Evolutionary conservation across 2,797 vertebrate species (phyloP).

Genomic region (Uromys caudimaculatus): DNA sequence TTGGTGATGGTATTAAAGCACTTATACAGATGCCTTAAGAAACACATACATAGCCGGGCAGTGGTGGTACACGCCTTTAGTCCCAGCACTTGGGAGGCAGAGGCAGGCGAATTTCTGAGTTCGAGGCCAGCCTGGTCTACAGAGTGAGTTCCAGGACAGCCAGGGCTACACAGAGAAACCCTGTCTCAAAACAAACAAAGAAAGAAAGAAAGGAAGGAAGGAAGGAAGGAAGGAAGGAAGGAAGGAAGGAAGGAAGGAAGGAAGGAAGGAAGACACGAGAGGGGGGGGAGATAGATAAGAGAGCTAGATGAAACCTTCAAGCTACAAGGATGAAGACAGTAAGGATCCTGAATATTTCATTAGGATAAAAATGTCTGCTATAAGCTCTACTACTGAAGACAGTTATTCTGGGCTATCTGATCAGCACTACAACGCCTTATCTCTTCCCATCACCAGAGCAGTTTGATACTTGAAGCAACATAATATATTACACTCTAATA

Average conservation of each 20-base stretch:
- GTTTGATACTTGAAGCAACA: slow-evolving; percentile 70
- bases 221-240: neutral
- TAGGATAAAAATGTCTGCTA: slow-evolving; percentile 61
- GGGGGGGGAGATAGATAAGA: neutral
- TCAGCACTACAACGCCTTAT: slow-evolving; percentile 73
- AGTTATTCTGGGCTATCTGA: slow-evolving; percentile 65
- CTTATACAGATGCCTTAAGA: neutral
- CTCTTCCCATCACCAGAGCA: slow-evolving; percentile 65
- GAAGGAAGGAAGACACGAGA: neutral
- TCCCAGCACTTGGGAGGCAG: no score
- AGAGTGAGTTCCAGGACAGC: no score
- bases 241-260: no score
- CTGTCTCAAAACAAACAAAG: no score
- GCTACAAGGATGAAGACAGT: slow-evolving; percentile 31
- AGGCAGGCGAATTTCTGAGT: no score
- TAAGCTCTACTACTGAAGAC: slow-evolving; percentile 54
- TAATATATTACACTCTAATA: slow-evolving; percentile 77
- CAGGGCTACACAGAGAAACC: no score
- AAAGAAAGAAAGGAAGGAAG: no score
- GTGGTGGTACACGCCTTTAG: no score
- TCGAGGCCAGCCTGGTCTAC: no score
- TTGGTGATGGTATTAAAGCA: neutral
- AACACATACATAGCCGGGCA: neutral
- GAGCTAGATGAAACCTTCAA: neutral
- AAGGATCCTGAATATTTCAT: slow-evolving; percentile 54